Conservation (phyloP, 2,797 vertebrate species). For the Phataginus tetradactyla region DNA sequence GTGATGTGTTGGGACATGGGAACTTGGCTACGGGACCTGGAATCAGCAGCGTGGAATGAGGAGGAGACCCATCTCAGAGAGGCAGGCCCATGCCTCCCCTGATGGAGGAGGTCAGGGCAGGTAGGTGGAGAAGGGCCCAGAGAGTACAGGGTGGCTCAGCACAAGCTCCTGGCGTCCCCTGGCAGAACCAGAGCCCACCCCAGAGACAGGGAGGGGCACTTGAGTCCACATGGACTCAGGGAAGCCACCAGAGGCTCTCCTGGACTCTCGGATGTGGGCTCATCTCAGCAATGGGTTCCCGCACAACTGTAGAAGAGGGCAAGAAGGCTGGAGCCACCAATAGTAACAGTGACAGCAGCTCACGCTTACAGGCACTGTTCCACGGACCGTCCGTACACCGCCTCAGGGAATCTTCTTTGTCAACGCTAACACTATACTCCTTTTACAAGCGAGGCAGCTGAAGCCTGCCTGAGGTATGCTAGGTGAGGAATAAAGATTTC, state of each 20-base stretch:
- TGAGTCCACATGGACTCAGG: accelerated
- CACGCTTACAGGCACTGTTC: not conserved
- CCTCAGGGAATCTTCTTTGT: not conserved
- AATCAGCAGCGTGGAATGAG: not conserved
- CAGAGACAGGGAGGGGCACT: accelerated
- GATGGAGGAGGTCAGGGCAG: accelerated
- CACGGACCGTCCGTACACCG: not conserved
- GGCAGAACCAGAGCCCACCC: not conserved
- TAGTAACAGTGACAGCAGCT: not conserved
- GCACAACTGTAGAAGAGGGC: not conserved
- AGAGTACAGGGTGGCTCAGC: not conserved
- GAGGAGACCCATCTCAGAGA: not conserved
- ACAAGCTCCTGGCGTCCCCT: not conserved
- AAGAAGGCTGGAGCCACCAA: not conserved
- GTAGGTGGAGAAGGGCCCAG: accelerated
- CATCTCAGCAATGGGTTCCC: not conserved
- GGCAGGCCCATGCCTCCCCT: not conserved
- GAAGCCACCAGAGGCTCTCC: not conserved
- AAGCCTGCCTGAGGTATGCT: not conserved
- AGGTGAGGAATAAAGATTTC: not conserved
- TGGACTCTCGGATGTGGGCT: not conserved
- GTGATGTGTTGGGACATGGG: not conserved
- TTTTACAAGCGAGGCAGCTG: not conserved
- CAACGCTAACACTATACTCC: no score
- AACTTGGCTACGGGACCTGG: not conserved